Evolutionary conservation across 2,797 vertebrate species (phyloP).

Genomic region (Sebastes diaconus): DNA sequence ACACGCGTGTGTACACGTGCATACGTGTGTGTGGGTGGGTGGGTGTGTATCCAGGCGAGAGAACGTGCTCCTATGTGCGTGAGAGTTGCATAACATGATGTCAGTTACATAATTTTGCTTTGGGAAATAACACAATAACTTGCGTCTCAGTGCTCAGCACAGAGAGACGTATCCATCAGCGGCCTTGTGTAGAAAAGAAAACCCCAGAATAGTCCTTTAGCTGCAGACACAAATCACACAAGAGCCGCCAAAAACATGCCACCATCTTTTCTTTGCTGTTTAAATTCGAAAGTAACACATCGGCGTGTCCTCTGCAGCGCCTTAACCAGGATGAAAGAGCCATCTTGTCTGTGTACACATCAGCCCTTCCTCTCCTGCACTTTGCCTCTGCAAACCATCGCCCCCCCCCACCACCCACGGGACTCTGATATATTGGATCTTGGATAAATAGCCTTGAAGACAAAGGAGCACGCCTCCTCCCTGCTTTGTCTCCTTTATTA

Average conservation of each 20-base stretch:
- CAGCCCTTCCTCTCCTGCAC: constrained; percentile 24
- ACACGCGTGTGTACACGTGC: not conserved
- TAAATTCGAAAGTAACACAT: constrained; percentile 15
- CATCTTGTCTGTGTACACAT: constrained; percentile 40
- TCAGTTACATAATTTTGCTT: constrained; percentile 65
- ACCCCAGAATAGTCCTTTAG: constrained; percentile 18
- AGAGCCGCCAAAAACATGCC: not conserved
- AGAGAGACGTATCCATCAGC: not conserved
- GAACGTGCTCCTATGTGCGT: constrained; percentile 29
- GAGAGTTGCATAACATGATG: constrained; percentile 60
- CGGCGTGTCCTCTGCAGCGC: not conserved
- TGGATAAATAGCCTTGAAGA: constrained; percentile 72
- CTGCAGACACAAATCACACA: not conserved
- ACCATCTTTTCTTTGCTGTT: constrained; percentile 21
- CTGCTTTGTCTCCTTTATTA: constrained; percentile 69
- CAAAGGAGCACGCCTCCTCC: constrained; percentile 62
- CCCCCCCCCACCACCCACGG: not conserved
- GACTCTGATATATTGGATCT: constrained; percentile 63
- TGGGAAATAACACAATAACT: constrained; percentile 60
- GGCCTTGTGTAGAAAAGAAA: not conserved
- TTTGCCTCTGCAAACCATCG: constrained; percentile 36
- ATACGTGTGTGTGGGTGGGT: constrained; percentile 12
- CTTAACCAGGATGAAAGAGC: constrained; percentile 38
- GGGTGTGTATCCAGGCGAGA: constrained; percentile 50
- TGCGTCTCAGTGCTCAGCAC: constrained; percentile 10